Evolutionary conservation across 2,113 vertebrate species (phyloP).

Genomic region (Porphyrio hochstetteri): DNA sequence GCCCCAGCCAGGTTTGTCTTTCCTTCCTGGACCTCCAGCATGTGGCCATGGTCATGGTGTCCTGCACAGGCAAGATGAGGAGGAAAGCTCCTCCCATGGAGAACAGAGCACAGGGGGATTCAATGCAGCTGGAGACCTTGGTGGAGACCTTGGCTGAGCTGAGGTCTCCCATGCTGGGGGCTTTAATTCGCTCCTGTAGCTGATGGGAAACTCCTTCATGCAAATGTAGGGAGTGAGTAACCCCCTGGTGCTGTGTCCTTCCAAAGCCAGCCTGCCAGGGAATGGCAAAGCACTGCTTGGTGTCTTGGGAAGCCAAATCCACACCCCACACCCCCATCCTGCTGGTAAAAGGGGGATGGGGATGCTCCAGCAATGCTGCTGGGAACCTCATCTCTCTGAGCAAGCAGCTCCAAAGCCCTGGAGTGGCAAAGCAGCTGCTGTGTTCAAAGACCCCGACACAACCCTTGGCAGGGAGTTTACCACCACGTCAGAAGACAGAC

Average conservation of each 20-base stretch:
- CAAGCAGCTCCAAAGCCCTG: background rate
- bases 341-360: background rate
- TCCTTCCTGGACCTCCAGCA: rapidly evolving
- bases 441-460: background rate
- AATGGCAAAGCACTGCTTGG: background rate
- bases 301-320: background rate
- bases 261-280: background rate
- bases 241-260: rapidly evolving
- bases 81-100: background rate
- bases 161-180: rapidly evolving
- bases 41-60: rapidly evolving
- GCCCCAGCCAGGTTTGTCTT: background rate
- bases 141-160: background rate
- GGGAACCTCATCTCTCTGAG: rapidly evolving
- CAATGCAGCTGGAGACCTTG: background rate
- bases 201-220: background rate
- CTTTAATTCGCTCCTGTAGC: background rate
- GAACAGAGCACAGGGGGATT: background rate
- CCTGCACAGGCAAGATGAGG: rapidly evolving
- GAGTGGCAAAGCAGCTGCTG: background rate
- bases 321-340: background rate
- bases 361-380: background rate
- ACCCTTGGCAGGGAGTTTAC: background rate
- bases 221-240: background rate
- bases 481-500: background rate